Evolutionary conservation across 53 echinoderm and acorn worm genomes (phyloP).

Genomic region (Luidia sarsii): DNA sequence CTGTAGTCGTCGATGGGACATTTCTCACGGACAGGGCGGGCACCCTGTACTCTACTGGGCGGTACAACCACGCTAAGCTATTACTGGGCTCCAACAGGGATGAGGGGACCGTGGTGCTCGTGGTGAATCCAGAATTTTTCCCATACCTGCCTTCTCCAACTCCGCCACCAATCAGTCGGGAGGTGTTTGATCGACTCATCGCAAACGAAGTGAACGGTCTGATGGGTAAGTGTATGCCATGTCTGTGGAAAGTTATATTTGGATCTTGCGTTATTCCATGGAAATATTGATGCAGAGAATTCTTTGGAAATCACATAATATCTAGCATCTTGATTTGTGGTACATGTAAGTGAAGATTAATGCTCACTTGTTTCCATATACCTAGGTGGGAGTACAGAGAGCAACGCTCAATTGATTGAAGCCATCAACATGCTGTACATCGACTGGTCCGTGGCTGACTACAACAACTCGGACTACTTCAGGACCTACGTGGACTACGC

Average conservation of each 20-base stretch:
- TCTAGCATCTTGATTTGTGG: too few relatives aligned
- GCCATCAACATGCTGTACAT: conserved; percentile 41
- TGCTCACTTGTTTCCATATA: too few relatives aligned
- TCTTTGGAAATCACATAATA: too few relatives aligned
- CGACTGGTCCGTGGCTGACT: conserved; percentile 65
- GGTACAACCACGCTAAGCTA: conserved; percentile 46
- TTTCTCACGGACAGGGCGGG: conserved; percentile 66
- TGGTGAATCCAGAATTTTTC: too few relatives aligned
- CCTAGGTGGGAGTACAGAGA: neutral
- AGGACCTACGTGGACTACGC: conserved; percentile 23
- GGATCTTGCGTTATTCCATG: too few relatives aligned
- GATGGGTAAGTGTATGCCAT: neutral
- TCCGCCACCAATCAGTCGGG: neutral
- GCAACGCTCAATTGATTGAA: neutral
- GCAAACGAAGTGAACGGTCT: neutral
- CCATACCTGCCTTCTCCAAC: too few relatives aligned
- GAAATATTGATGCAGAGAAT: too few relatives aligned
- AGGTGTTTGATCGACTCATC: neutral
- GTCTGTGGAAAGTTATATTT: neutral
- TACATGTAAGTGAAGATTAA: too few relatives aligned
- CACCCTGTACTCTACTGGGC: conserved; percentile 48
- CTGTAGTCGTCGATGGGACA: conserved; percentile 56
- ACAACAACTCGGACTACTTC: conserved; percentile 35
- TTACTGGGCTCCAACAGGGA: conserved; percentile 69
- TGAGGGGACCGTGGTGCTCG: conserved; percentile 56